Evolutionary conservation across 2,797 vertebrate genomes (phyloP), one percentile per base, ranked within the genome.

Genomic region (Cossypha niveicapilla): DNA sequence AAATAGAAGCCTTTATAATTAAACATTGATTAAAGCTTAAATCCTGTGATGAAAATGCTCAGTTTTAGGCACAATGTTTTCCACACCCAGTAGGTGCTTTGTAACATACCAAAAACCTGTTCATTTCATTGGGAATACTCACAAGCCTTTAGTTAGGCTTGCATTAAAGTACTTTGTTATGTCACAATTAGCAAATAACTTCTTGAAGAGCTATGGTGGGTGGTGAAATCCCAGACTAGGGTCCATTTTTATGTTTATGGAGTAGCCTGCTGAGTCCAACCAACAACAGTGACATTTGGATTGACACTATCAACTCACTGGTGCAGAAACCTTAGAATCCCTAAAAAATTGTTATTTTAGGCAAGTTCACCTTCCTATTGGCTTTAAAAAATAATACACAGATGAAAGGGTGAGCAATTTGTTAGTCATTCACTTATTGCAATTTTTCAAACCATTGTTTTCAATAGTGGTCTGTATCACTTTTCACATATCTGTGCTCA

Each of bases 1-100:
- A 94, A 93, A 88, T 62, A 62, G 9, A 80, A 75, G 37, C 28
- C 71, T 60, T 65, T 73, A 21, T 56, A 92, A 92, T 88, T 70
- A 92, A 94, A 70, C n/a, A 48, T 53, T 60, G 25, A 72, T 86
- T 68, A 91, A 82, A 75, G 41, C 10, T 39, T 56, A 42, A 61
- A 76, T 77, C 76, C 77, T 63, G 51, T 6, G 27, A 74, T 71
- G 68, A 44, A 92, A 83, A 86, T 47, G 15, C 28, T 80, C 39
- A 6, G 37, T 18, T 79, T 85, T 24, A 32, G 63, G 9, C 78
- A 50, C 18, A 35, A 11, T 27, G 10, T 68, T 93, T 93, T 62
- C 78, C 47, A 27, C 48, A 28, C 4, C 4, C 35, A 12, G 22
- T 16, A 83, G 50, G 12, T 86, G 30, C 60, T 81, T 45, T 6